A percentile compares a stretch with the other conserved stretches of the same genome.
Conservation (phyloP, 1,140 invertebrate genomes). For the Nylanderia fulva region DNA sequence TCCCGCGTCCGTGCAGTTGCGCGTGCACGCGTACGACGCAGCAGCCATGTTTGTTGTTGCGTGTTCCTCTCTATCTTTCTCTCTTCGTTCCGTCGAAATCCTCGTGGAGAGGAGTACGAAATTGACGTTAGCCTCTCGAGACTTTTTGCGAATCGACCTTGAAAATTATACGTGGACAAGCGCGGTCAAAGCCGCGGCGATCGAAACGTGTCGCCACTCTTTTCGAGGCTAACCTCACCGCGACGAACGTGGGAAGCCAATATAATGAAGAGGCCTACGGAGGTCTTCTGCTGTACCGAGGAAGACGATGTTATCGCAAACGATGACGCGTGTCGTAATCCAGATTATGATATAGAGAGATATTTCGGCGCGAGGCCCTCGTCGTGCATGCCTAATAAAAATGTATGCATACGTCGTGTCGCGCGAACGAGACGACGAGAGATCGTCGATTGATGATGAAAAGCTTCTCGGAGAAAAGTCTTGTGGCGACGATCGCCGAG, state of each 20-base stretch:
- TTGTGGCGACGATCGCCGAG: constrained; percentile 75
- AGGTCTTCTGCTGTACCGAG: neutral
- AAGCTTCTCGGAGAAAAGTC: no score
- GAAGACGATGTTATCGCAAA: constrained; percentile 22
- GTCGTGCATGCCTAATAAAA: neutral
- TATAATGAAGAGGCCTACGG: no score
- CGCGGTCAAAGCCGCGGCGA: neutral
- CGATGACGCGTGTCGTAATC: neutral
- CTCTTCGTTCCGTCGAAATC: neutral
- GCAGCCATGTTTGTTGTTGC: constrained; percentile 70
- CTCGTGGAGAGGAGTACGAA: neutral
- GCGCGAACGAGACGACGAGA: no score
- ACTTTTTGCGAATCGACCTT: no score
- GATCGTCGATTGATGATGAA: no score
- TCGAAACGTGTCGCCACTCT: neutral
- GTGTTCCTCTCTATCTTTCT: neutral
- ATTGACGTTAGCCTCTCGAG: neutral
- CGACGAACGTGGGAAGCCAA: neutral
- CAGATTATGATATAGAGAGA: neutral
- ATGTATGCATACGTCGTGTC: neutral
- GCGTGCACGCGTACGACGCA: constrained; percentile 65
- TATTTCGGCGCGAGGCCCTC: neutral
- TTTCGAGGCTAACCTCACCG: constrained; percentile 24
- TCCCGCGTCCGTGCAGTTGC: constrained; percentile 57
- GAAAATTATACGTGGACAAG: neutral